These are phyloP conservation scores for Leuciscus waleckii DNA, from an alignment of 2,797 vertebrate species.

Conservation along the genomic window DNA sequence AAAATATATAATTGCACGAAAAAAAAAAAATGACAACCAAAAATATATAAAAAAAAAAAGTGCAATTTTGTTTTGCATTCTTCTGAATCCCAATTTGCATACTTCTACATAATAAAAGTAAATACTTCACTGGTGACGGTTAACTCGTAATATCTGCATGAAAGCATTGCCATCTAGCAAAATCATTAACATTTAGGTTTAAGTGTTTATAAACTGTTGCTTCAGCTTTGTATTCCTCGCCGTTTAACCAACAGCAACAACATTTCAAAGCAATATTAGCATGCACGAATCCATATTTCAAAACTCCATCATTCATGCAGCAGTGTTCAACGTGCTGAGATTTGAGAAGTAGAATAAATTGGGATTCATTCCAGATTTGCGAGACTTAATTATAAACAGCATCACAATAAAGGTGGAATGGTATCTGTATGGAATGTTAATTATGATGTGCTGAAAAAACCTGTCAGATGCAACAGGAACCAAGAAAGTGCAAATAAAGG, in stretches of 20 bases:
- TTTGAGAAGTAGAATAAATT: neutral
- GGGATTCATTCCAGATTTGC: neutral
- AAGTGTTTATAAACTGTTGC: neutral
- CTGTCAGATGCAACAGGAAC: neutral
- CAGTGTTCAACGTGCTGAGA: neutral
- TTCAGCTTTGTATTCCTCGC: neutral
- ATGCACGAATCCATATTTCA: neutral
- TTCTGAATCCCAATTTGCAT: neutral
- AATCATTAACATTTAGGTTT: neutral
- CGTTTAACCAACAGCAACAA: neutral
- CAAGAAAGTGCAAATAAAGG: conserved; percentile 4
- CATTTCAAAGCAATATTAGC: neutral
- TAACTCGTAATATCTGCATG: neutral
- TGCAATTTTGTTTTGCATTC: neutral
- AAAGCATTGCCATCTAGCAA: neutral
- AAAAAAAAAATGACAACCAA: too few relatives aligned
- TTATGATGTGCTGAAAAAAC: neutral
- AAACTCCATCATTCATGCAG: neutral
- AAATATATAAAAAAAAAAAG: too few relatives aligned
- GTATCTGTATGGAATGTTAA: neutral
- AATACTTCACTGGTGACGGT: neutral
- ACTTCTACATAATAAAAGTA: neutral
- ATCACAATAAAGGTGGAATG: neutral
- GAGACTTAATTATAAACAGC: neutral
- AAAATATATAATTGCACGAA: neutral